Base-by-base conservation (phyloP, 2,888 invertebrate species). In the Ceratothoa steindachneri region DNA sequence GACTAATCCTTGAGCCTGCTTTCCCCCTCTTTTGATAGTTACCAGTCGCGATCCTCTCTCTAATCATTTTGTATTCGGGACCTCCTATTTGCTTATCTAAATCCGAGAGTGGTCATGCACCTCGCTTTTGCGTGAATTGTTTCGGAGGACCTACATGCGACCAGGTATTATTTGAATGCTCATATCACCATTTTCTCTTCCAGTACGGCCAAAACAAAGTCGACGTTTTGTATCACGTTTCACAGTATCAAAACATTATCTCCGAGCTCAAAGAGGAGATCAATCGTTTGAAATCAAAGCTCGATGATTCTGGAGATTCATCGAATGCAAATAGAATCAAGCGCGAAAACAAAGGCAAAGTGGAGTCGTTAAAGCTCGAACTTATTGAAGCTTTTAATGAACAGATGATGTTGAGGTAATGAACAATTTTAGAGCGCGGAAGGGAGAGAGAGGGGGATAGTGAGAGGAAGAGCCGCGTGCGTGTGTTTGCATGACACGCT, bases 211-310 rank as follows among this genome's bases (percentile, higher is more conserved):
- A 88, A 41, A 90, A 90, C 82, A 85, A 89, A 31, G 85, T 89
- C 30, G 88, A 89, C 82, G 89, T 90, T 5, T 88, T 89, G 12
- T 89, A 91, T 85, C 93, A 92, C 82, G 89, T 93, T n/a, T 89
- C 91, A 0, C 93, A 93, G 83, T 93, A 93, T 83, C 90, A 92
- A 71, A 90, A 90, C 67, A 91, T 93, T 75, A 93, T 93, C 77
- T 88, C 87, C 75, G 93, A 93, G 81, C 85, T 96, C 72, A 88
- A 93, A 19, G 92, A 92, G 80, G 96, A 96, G 84, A 94, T 96
- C 41, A 86, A 89, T 0, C 87, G 93, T 15, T 85, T 94, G 71
- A 89, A 91, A 82, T 87, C 88, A n/a, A 93, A 93, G 84, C 91
- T 93, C 3, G 55, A 27, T 1, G 30, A 31, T 0, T n/a, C 19